Evolutionary conservation across 2,888 invertebrate species (phyloP), one percentile per base, ranked within the genome.

Genomic region (Brenthis daphne): DNA sequence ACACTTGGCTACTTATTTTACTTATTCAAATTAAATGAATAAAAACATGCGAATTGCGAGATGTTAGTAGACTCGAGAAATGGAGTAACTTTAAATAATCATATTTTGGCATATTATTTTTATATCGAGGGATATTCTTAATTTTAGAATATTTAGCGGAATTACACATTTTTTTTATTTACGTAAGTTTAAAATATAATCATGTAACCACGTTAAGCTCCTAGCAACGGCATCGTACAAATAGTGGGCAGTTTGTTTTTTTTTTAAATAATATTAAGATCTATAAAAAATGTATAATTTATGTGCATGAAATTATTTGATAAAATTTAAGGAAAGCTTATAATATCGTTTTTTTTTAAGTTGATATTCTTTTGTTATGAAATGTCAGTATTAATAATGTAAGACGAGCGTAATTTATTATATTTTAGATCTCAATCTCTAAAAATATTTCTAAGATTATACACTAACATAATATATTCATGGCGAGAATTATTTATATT

Each of bases 351-450:
- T 57, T 64, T 60, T 54, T 56, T 63, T 33, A 67, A 65, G 64
- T 53, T 47, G 50, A 61, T 64, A 55, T 63, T 65, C 37, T 70
- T 56, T 64, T 58, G 66, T 63, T 68, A 66, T 64, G 56, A 55
- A 67, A 67, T 64, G 60, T 53, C 72, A 70, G 70, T 73, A 73
- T 73, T 73, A 72, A 57, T 69, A 67, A 56, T 50, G 55, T 64
- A 58, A 67, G 65, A 57, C 6, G n/a, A 20, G n/a, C 51, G 64
- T 63, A 47, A 48, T 63, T 65, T 57, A 61, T 24, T 48, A 64
- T 67, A 55, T 58, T 70, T 58, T 67, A 64, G 70, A 64, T 67
- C 67, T 64, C 64, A 60, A 55, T 64, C 24, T 57, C 33, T 11
- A 56, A 67, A 50, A 16, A 14, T 43, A 8, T 58, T 13, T 48